Conservation (phyloP, 2,888 invertebrate species). For the Digitonthophagus gazella region DNA sequence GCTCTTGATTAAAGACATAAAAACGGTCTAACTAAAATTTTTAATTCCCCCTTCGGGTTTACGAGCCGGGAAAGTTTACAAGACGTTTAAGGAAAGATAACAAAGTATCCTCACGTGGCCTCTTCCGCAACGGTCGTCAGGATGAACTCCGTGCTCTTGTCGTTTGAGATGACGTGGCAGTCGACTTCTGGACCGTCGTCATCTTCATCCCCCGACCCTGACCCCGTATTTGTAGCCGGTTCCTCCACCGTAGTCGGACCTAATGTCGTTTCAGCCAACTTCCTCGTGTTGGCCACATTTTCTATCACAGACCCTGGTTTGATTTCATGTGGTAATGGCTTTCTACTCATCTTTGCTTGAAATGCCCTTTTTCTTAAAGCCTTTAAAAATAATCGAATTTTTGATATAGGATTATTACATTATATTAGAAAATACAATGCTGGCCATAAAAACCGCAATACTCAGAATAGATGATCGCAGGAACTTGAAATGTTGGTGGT, state of each 20-base stretch:
- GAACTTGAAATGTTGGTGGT: too few relatives aligned
- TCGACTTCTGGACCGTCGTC: slow-evolving; percentile 62
- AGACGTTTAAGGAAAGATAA: background rate
- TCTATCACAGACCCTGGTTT: slow-evolving; percentile 82
- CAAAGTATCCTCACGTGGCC: slow-evolving; percentile 67
- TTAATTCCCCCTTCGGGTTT: too few relatives aligned
- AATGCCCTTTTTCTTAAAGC: slow-evolving; percentile 81
- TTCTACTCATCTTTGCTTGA: slow-evolving; percentile 77
- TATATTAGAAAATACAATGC: too few relatives aligned
- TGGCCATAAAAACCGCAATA: too few relatives aligned
- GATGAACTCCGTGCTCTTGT: slow-evolving; percentile 88
- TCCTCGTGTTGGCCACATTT: slow-evolving; percentile 79
- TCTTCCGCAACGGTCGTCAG: slow-evolving; percentile 85
- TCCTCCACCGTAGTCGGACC: slow-evolving; percentile 68
- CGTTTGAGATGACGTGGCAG: slow-evolving; percentile 85
- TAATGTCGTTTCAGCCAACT: slow-evolving; percentile 77
- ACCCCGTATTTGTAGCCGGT: slow-evolving; percentile 85
- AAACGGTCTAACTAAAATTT: too few relatives aligned
- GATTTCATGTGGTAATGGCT: slow-evolving; percentile 72
- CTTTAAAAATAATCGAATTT: slow-evolving; percentile 51
- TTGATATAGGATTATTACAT: background rate
- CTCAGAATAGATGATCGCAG: too few relatives aligned
- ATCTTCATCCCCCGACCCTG: slow-evolving; percentile 85
- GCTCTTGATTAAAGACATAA: background rate
- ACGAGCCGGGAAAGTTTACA: background rate